A percentile compares a stretch with the other conserved stretches of the same genome.
Conservation (phyloP, 2,113 vertebrate species). For the Eublepharis macularius region DNA sequence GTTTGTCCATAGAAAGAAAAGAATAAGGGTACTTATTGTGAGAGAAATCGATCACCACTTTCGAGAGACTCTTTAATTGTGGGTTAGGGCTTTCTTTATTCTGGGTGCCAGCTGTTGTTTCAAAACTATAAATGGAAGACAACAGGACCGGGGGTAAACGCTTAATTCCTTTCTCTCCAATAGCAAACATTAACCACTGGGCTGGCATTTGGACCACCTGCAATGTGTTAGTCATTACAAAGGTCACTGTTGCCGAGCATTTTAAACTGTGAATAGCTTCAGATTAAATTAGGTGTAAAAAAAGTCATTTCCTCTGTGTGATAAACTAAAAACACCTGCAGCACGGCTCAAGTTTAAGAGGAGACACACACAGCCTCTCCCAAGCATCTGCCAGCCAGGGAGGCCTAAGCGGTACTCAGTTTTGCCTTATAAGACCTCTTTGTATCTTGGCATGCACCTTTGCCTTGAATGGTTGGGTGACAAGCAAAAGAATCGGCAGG, state of each 20-base stretch:
- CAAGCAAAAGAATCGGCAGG: no score
- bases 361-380: slow-evolving; percentile 68
- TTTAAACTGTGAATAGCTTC: slow-evolving; percentile 97
- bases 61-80: slow-evolving; percentile 48
- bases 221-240: slow-evolving; percentile 96
- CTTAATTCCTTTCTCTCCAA: slow-evolving; percentile 61
- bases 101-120: slow-evolving; percentile 72
- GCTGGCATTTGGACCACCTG: slow-evolving; percentile 88
- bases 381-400: slow-evolving; percentile 48
- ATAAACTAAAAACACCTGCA: slow-evolving; percentile 90
- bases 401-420: slow-evolving; percentile 38
- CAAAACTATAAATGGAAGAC: slow-evolving; percentile 67
- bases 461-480: no score
- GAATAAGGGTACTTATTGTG: slow-evolving; percentile 35
- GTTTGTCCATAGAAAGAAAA: slow-evolving; percentile 32
- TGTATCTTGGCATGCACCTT: background rate
- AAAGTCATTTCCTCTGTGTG: slow-evolving; percentile 98
- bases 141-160: slow-evolving; percentile 63
- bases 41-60: slow-evolving; percentile 25
- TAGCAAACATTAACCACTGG: slow-evolving; percentile 77
- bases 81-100: slow-evolving; percentile 8
- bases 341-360: slow-evolving; percentile 76
- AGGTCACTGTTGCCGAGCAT: slow-evolving; percentile 93
- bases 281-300: slow-evolving; percentile 99
- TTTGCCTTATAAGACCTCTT: slow-evolving; percentile 59